Percentiles rank a stretch among this genome's conserved stretches.
These are phyloP conservation scores for Berghia stephanieae DNA, from an alignment of 1,140 invertebrate species.

Conservation along the genomic window DNA sequence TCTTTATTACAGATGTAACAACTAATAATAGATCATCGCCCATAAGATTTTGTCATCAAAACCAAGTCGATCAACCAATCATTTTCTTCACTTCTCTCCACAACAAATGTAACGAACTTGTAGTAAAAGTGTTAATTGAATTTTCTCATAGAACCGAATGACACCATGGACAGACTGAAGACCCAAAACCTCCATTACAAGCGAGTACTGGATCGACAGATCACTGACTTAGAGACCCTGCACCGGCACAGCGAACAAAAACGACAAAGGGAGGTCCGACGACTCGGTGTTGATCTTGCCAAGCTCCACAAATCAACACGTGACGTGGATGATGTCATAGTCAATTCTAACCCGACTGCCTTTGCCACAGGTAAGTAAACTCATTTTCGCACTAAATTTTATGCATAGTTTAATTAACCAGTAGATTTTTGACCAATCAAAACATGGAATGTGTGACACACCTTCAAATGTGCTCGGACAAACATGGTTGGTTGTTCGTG, in stretches of 20 bases:
- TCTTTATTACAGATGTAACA: not conserved
- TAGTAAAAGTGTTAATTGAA: not conserved
- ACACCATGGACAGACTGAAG: conserved; percentile 4
- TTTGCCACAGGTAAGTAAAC: no score
- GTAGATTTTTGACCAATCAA: no score
- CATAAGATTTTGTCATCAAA: conserved; percentile 13
- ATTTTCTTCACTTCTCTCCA: no score
- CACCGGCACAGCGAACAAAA: not conserved
- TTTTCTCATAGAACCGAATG: not conserved
- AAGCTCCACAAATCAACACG: not conserved
- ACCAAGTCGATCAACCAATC: no score
- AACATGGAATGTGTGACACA: no score
- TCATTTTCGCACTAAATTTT: no score
- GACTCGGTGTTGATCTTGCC: not conserved
- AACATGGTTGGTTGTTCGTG: no score
- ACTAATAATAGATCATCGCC: not conserved
- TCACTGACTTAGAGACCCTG: not conserved
- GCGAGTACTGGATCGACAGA: not conserved
- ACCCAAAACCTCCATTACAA: not conserved
- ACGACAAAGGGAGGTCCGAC: not conserved
- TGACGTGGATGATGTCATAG: not conserved
- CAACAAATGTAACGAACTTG: no score
- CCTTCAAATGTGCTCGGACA: no score
- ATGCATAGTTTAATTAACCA: no score
- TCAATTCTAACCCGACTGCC: not conserved